Conservation (phyloP, 2,888 invertebrate genomes). For the Gortyna flavago region DNA sequence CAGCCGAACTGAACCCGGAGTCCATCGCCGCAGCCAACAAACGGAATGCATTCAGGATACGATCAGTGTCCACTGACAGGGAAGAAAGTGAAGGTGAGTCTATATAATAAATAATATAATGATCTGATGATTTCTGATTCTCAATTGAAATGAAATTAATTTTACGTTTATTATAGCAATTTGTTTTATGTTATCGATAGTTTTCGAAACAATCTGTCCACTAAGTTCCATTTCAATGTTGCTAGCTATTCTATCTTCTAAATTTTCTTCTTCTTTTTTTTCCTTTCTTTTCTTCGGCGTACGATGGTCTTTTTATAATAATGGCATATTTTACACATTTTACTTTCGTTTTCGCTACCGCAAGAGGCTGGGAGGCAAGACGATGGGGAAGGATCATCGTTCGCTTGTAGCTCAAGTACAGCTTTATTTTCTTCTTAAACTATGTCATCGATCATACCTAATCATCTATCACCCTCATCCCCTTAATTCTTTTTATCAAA, state of each 20-base stretch:
- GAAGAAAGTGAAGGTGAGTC: constrained; percentile 89
- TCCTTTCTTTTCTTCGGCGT: constrained; percentile 50
- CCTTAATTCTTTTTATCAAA: not conserved
- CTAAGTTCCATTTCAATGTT: not conserved
- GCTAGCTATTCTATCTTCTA: constrained; percentile 26
- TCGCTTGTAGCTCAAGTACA: constrained; percentile 82
- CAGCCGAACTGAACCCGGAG: constrained; percentile 91
- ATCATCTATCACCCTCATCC: not conserved
- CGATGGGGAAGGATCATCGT: constrained; percentile 77
- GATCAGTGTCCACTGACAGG: constrained; percentile 92
- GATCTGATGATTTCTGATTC: not conserved
- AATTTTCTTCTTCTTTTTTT: constrained; percentile 27
- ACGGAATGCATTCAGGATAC: constrained; percentile 90
- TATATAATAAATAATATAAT: not conserved
- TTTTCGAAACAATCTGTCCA: not conserved
- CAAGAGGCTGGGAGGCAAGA: constrained; percentile 79
- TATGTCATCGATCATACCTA: not conserved
- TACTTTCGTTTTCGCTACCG: constrained; percentile 71
- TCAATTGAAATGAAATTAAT: not conserved
- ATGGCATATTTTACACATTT: constrained; percentile 28
- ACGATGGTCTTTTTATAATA: constrained; percentile 59
- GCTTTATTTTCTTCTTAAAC: constrained; percentile 55
- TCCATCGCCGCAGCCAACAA: constrained; percentile 91
- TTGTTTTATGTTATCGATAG: not conserved
- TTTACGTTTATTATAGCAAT: not conserved